phyloP scores from a whole-genome alignment of 2,797 vertebrate genomes.

The Erethizon dorsatum region DNA sequence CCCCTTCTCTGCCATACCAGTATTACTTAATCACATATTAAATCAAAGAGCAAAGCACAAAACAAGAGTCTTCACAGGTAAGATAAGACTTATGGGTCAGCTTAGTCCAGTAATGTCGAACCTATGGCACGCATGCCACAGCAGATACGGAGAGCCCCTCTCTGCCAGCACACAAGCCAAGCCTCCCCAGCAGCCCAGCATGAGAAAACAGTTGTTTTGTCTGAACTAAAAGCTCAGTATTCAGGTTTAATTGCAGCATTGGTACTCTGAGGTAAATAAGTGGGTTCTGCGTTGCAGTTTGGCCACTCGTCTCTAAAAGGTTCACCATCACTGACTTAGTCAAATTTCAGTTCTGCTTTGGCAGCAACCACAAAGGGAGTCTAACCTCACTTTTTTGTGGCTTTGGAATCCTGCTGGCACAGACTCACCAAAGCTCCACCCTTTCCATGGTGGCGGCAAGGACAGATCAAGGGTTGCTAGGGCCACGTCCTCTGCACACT shows the following conservation, averaged over 20 bases:
- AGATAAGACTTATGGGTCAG: neutral
- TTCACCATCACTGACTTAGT: neutral
- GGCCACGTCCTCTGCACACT: neutral
- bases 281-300: neutral
- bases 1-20: neutral
- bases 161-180: neutral
- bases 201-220: neutral
- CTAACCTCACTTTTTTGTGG: neutral
- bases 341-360: constrained; percentile 55
- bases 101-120: neutral
- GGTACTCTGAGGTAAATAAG: neutral
- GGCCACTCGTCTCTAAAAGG: neutral
- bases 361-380: constrained; percentile 44
- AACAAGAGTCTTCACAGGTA: neutral
- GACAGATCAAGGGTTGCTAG: neutral
- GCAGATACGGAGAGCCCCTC: neutral
- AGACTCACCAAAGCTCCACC: neutral
- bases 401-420: neutral
- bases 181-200: neutral
- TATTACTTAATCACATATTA: neutral
- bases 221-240: neutral
- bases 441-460: neutral
- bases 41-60: neutral
- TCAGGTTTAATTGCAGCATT: neutral
- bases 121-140: neutral